These are phyloP conservation scores for Diploscapter pachys DNA, from an alignment of 1,140 invertebrate species.

Conservation along the genomic window DNA sequence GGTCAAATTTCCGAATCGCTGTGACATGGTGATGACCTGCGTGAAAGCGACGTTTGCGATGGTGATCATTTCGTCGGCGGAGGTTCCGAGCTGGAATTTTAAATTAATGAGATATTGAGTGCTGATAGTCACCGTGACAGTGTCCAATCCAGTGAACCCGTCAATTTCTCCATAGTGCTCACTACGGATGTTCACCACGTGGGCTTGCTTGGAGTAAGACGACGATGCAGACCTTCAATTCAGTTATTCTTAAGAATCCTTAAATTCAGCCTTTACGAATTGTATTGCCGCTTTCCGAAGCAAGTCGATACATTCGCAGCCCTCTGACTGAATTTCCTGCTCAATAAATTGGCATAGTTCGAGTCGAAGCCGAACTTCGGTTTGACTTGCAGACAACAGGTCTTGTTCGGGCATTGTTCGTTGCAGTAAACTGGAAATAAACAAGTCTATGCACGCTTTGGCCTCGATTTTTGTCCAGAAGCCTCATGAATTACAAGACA, in stretches of 20 bases:
- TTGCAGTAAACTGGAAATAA: no score
- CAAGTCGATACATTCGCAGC: neutral
- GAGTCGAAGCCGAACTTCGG: no score
- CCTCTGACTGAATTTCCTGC: neutral
- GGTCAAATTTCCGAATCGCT: no score
- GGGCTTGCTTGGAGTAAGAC: conserved; percentile 13
- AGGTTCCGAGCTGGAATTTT: conserved; percentile 12
- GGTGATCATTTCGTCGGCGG: conserved; percentile 10
- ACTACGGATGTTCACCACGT: neutral
- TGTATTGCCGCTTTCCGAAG: neutral
- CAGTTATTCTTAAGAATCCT: conserved; percentile 7
- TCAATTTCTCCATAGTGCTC: conserved; percentile 8
- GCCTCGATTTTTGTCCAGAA: conserved; percentile 1
- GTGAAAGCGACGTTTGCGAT: conserved; percentile 9
- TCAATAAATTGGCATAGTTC: neutral
- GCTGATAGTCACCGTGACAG: neutral
- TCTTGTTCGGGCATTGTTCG: no score
- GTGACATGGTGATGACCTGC: neutral
- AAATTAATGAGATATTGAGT: neutral
- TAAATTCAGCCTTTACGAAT: neutral
- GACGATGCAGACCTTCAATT: neutral
- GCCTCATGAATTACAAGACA: conserved; percentile 1
- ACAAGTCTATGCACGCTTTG: neutral
- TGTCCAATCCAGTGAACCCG: conserved; percentile 11
- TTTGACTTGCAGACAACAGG: no score